Conservation (phyloP, 2,888 invertebrate species). For the Ferdinandea cuprea region DNA sequence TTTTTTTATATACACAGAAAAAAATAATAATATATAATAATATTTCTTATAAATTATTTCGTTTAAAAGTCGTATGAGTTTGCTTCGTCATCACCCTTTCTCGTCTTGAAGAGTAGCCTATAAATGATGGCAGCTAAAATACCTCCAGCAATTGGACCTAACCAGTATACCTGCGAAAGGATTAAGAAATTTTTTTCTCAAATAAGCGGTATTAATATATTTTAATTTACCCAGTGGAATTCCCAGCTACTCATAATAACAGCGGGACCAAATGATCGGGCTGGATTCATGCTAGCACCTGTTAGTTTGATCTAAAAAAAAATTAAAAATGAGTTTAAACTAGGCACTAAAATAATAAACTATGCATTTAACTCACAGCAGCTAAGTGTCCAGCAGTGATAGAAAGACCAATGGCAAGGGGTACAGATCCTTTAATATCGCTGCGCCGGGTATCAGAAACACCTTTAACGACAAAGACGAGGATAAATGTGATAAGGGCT, state of each 20-base stretch:
- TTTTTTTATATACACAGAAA: constrained; percentile 30
- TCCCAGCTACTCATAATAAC: constrained; percentile 90
- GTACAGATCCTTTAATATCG: constrained; percentile 92
- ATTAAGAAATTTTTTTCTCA: constrained; percentile 36
- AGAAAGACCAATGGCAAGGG: constrained; percentile 93
- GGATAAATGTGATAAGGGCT: constrained; percentile 92
- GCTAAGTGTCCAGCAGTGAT: constrained; percentile 93
- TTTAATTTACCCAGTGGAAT: constrained; percentile 89
- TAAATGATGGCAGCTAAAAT: constrained; percentile 89
- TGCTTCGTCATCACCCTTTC: constrained; percentile 88
- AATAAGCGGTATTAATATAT: too few relatives aligned
- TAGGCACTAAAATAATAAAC: not conserved
- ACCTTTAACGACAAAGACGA: constrained; percentile 93
- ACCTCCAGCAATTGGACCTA: constrained; percentile 92
- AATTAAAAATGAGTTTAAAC: not conserved
- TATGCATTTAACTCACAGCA: constrained; percentile 86
- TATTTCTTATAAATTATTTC: constrained; percentile 17
- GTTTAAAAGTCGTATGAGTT: constrained; percentile 90
- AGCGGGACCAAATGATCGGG: constrained; percentile 94
- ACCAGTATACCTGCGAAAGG: constrained; percentile 90
- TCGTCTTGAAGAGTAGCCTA: constrained; percentile 87
- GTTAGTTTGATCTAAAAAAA: constrained; percentile 88
- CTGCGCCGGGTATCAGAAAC: constrained; percentile 91
- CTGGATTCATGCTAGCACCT: constrained; percentile 97
- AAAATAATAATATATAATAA: not conserved